phyloP scores from a whole-genome alignment of 2,113 vertebrate genomes.

The Rhabdornis inornatus region DNA sequence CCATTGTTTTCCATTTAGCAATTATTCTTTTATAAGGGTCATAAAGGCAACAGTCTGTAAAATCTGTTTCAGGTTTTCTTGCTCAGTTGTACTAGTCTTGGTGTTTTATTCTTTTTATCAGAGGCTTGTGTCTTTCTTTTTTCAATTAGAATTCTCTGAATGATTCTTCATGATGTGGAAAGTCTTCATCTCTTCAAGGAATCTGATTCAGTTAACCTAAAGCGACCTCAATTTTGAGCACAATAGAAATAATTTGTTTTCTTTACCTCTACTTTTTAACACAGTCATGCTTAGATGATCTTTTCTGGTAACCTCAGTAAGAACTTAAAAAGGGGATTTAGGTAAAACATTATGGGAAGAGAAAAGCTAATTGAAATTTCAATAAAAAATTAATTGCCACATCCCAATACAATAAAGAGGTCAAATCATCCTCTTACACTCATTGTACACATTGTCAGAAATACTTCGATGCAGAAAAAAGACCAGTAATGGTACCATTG shows the following conservation, averaged over 20 bases:
- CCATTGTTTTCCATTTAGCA: slow-evolving; percentile 22
- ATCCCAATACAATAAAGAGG: slow-evolving; percentile 67
- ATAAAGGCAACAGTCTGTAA: slow-evolving; percentile 38
- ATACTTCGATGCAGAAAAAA: slow-evolving; percentile 57
- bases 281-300: slow-evolving; percentile 63
- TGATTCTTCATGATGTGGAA: slow-evolving; percentile 73
- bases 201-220: slow-evolving; percentile 77
- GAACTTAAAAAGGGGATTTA: slow-evolving; percentile 65
- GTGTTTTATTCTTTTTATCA: slow-evolving; percentile 33
- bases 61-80: slow-evolving; percentile 49
- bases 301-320: slow-evolving; percentile 57
- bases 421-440: slow-evolving; percentile 56
- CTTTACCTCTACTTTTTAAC: slow-evolving; percentile 71
- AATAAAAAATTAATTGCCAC: slow-evolving; percentile 75
- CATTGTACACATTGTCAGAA: slow-evolving; percentile 44
- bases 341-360: slow-evolving; percentile 69
- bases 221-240: slow-evolving; percentile 78
- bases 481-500: slow-evolving; percentile 33
- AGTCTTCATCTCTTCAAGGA: slow-evolving; percentile 69
- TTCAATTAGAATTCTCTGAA: slow-evolving; percentile 75
- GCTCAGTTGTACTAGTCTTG: slow-evolving; percentile 57
- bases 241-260: slow-evolving; percentile 77
- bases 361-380: slow-evolving; percentile 75
- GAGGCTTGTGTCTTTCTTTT: slow-evolving; percentile 42
- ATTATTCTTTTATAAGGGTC: slow-evolving; percentile 42